Evolutionary conservation across 2,113 vertebrate genomes (phyloP), one percentile per base, ranked within the genome.

Genomic region (Myanophis thanlyinensis): DNA sequence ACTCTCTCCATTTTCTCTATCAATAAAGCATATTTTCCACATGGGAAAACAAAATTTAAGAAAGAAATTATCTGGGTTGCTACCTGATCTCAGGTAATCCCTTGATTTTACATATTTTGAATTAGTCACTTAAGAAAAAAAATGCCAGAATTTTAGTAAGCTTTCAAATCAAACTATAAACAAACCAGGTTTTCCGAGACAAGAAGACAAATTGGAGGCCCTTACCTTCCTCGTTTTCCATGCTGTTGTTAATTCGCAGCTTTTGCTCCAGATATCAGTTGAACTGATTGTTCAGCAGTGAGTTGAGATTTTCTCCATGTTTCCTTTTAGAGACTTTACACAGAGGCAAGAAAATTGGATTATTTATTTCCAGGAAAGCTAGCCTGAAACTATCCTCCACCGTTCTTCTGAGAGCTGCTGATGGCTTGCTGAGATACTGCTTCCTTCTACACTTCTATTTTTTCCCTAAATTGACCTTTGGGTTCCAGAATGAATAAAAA

Each of bases 151-250:
- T 85, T 85, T 86, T 35, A 56, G 52, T 1, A 9, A 27, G 25
- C 46, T 62, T 62, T 22, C n/a, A 44, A 44, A 35, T 40, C 25
- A 88, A 30, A 25, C 22, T 10, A 30, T 54, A 35, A 48, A 35
- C 9, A 35, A 51, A 91, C 23, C 35, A 18, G n/a, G 40, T n/a
- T 88, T 44, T 59, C 27, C 13, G 89, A 89, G 30, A 54, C 53
- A 85, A 52, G 11, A 90, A 51, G 48, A 91, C 85, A 1, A n/a
- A 25, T 7, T 8, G 5, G 10, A 89, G 22, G 10, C 23, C 23
- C 80, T 90, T 93, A 93, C 92, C 92, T 93, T 88, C 35, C 47
- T 92, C 89, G 46, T 90, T 53, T 62, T 92, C 91, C 93, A 92
- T 90, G 62, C 10, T 27, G 52, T 35, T n/a, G 44, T 44, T 22